These are phyloP conservation scores for Podargus strigoides DNA, from an alignment of 2,797 vertebrate species.

Conservation along the genomic window DNA sequence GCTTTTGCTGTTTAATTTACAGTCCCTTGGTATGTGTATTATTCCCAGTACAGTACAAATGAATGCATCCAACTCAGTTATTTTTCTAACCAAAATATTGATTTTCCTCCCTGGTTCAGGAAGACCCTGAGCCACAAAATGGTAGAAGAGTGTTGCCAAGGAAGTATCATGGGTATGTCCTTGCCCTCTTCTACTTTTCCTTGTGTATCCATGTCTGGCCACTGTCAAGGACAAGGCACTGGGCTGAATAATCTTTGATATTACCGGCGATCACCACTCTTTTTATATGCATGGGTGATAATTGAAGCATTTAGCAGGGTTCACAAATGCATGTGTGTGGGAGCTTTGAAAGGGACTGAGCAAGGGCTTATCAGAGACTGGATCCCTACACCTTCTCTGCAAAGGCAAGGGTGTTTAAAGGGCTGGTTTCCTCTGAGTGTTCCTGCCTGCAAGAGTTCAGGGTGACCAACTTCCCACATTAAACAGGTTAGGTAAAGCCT, in stretches of 20 bases:
- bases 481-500: neutral
- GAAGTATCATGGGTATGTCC: neutral
- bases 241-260: neutral
- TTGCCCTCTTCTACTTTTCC: neutral
- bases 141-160: neutral
- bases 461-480: neutral
- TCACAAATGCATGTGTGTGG: neutral
- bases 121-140: neutral
- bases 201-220: neutral
- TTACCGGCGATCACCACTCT: fast-evolving
- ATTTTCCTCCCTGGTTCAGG: neutral
- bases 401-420: neutral
- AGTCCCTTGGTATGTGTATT: neutral
- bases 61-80: neutral
- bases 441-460: neutral
- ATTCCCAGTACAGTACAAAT: neutral
- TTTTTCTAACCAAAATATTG: neutral
- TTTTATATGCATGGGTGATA: neutral
- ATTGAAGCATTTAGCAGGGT: neutral
- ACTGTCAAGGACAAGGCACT: neutral
- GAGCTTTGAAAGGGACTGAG: neutral
- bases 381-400: neutral
- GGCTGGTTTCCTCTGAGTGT: neutral
- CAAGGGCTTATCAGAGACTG: fast-evolving
- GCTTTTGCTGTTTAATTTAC: neutral